Percentiles rank a stretch among this genome's conserved stretches.
Evolutionary conservation across 2,797 vertebrate genomes (phyloP).

Genomic region (Ctenosaura bakeri): DNA sequence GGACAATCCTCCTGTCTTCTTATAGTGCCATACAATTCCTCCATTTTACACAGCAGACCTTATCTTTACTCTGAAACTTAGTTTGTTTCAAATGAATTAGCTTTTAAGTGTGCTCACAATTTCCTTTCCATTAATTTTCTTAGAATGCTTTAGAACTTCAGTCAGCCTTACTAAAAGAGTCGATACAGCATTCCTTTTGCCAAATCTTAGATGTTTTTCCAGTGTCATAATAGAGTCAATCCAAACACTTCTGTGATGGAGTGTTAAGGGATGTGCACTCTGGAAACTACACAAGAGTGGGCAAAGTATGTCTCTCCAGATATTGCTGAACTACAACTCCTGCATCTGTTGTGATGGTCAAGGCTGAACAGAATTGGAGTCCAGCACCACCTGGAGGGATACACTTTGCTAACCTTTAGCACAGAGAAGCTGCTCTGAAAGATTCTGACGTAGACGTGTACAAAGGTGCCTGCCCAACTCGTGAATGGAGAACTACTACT

Average conservation of each 20-base stretch:
- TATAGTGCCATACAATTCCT: background rate
- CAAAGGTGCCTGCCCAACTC: background rate
- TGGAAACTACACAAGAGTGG: background rate
- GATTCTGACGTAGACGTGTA: background rate
- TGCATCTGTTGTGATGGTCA: no score
- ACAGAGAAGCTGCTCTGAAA: background rate
- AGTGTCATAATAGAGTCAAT: background rate
- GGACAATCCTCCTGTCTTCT: background rate
- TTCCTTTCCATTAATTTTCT: background rate
- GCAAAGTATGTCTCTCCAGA: background rate
- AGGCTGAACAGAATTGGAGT: no score
- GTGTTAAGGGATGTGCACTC: background rate
- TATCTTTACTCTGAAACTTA: background rate
- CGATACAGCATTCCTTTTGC: background rate
- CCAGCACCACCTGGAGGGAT: no score
- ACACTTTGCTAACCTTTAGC: no score
- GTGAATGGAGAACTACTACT: background rate
- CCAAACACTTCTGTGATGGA: background rate
- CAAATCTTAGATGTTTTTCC: background rate
- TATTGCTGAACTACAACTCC: no score
- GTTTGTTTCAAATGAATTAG: background rate
- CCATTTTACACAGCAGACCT: background rate
- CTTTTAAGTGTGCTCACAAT: background rate
- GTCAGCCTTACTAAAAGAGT: background rate
- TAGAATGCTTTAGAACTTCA: background rate